A percentile compares a stretch with the other conserved stretches of the same genome.
Conservation (phyloP, 2,888 invertebrate genomes). For the Mythimna loreyi region DNA sequence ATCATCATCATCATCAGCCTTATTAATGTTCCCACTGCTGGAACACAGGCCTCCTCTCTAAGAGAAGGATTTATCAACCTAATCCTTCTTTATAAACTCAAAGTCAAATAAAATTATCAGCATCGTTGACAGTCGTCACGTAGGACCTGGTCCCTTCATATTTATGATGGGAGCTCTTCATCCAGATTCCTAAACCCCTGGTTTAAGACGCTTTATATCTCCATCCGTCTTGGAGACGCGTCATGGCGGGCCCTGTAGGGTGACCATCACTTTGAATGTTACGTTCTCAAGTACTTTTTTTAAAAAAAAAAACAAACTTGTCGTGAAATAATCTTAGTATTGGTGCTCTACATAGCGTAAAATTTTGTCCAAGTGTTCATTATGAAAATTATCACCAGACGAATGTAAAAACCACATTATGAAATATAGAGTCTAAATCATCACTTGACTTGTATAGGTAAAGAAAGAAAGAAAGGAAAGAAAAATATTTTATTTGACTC, state of each 20-base stretch:
- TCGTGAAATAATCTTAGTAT: neutral
- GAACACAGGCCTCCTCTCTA: too few relatives aligned
- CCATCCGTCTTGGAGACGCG: constrained; percentile 61
- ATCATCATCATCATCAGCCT: too few relatives aligned
- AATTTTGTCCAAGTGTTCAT: too few relatives aligned
- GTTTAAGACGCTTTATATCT: constrained; percentile 67
- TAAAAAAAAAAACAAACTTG: too few relatives aligned
- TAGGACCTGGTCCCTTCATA: constrained; percentile 8
- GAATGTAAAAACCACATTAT: too few relatives aligned
- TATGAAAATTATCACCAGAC: too few relatives aligned
- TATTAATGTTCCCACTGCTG: too few relatives aligned
- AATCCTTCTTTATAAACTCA: neutral
- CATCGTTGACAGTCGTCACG: constrained; percentile 14
- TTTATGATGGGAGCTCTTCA: constrained; percentile 39
- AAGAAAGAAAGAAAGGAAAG: too few relatives aligned
- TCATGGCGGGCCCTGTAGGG: constrained; percentile 33
- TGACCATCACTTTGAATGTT: constrained; percentile 20
- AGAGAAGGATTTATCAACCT: too few relatives aligned
- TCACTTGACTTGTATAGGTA: too few relatives aligned
- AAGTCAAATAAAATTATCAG: neutral
- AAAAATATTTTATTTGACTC: too few relatives aligned
- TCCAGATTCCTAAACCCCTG: constrained; percentile 58
- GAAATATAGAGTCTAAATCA: too few relatives aligned
- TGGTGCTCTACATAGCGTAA: neutral
- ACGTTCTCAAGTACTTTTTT: neutral